phyloP scores from a whole-genome alignment of 2,888 invertebrate species.

The Standfussiana lucernea region DNA sequence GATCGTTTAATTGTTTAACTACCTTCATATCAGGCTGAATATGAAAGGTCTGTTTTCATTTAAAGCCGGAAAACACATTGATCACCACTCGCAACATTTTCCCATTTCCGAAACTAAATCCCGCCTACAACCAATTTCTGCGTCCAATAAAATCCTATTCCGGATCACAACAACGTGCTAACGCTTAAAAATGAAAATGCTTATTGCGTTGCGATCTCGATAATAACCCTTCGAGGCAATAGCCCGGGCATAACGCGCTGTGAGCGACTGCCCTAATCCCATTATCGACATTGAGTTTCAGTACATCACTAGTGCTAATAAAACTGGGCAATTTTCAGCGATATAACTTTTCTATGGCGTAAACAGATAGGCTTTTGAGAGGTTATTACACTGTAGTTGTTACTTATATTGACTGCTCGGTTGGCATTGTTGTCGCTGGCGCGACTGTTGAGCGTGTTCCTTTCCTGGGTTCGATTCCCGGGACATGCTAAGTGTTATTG shows the following conservation, averaged over 20 bases:
- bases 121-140: slow-evolving; percentile 40
- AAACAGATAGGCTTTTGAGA: background rate
- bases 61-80: background rate
- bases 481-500: background rate
- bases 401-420: background rate
- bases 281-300: slow-evolving; percentile 62
- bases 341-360: background rate
- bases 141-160: slow-evolving; percentile 57
- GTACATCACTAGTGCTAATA: slow-evolving; percentile 49
- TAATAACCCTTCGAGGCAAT: slow-evolving; percentile 59
- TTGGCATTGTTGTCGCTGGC: background rate
- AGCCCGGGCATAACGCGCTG: slow-evolving; percentile 46
- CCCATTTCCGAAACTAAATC: slow-evolving; percentile 46
- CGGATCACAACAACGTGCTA: slow-evolving; percentile 57
- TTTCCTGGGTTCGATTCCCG: background rate
- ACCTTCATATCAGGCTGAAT: background rate
- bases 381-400: background rate
- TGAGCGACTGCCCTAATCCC: slow-evolving; percentile 59
- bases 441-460: background rate
- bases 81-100: slow-evolving; percentile 21
- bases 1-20: background rate
- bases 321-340: slow-evolving; percentile 30
- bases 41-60: slow-evolving; percentile 12
- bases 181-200: slow-evolving; percentile 59
- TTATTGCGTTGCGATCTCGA: slow-evolving; percentile 54